Conservation (phyloP, 2,888 invertebrate genomes). For the Dryococelus australis region DNA sequence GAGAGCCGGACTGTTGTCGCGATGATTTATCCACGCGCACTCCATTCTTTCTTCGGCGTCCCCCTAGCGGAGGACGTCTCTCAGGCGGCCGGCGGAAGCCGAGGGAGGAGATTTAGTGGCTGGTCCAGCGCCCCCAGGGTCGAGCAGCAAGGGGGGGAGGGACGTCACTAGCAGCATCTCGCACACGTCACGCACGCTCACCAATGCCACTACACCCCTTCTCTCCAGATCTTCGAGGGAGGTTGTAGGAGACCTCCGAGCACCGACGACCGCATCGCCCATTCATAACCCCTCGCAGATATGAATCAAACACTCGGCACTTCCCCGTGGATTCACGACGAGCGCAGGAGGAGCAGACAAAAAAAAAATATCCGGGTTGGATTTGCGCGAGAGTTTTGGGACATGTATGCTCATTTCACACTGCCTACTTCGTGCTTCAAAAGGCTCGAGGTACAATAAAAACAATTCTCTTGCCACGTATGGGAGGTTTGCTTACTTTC, state of each 20-base stretch:
- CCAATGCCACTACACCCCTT: background rate
- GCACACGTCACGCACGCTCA: background rate
- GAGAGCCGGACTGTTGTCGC: background rate
- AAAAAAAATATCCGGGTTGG: too few species aligned
- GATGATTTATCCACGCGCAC: background rate
- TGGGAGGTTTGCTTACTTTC: too few species aligned
- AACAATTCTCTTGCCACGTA: too few species aligned
- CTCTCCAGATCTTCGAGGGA: background rate
- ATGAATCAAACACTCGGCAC: background rate
- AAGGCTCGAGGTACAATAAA: too few species aligned
- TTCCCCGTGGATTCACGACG: too few species aligned
- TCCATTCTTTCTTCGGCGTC: background rate
- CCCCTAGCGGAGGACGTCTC: background rate
- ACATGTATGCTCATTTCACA: too few species aligned
- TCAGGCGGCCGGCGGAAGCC: background rate
- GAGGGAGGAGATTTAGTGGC: conserved; percentile 8
- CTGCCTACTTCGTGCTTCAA: too few species aligned
- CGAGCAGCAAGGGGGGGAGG: background rate
- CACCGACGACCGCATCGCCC: background rate
- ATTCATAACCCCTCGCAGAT: background rate
- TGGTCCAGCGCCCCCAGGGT: background rate
- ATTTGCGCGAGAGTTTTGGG: too few species aligned
- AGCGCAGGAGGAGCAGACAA: too few species aligned
- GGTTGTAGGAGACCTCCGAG: background rate
- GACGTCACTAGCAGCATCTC: background rate